Evolutionary conservation across 2,797 vertebrate genomes (phyloP).

Genomic region (Nannoperca australis): DNA sequence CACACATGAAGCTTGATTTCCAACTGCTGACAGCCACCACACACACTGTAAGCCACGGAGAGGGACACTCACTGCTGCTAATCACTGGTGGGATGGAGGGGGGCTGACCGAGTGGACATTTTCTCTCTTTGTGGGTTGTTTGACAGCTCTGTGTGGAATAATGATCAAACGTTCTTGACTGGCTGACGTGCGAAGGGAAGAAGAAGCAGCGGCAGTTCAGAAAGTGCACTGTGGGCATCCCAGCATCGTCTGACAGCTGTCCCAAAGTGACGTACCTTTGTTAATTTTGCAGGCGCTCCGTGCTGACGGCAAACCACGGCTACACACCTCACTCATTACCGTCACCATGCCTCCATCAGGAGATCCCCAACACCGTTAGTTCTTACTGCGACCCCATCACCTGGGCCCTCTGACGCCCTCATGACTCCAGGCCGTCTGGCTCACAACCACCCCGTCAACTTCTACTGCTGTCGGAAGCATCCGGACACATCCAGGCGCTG

Average conservation of each 20-base stretch:
- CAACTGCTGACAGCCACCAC: conserved; percentile 50
- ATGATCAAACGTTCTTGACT: conserved; percentile 35
- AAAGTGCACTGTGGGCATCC: not conserved
- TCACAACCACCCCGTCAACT: conserved; percentile 40
- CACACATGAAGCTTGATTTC: conserved; percentile 69
- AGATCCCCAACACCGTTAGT: conserved; percentile 35
- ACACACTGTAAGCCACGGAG: conserved; percentile 41
- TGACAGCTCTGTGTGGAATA: conserved; percentile 44
- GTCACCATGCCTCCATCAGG: conserved; percentile 53
- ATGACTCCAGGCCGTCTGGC: conserved; percentile 71
- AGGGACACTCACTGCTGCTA: conserved; percentile 58
- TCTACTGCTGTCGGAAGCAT: conserved; percentile 34
- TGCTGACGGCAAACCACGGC: not conserved
- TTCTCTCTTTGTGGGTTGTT: conserved; percentile 6
- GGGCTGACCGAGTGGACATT: conserved; percentile 57
- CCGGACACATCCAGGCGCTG: conserved; percentile 34
- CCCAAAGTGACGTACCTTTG: conserved; percentile 27
- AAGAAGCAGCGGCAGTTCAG: conserved; percentile 6
- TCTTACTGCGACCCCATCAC: conserved; percentile 30
- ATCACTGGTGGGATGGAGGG: conserved; percentile 78
- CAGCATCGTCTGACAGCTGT: conserved; percentile 28
- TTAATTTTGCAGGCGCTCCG: not conserved
- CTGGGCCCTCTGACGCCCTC: conserved; percentile 64
- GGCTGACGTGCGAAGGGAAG: conserved; percentile 12
- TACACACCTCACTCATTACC: not conserved